These are phyloP conservation scores for Coregonus suidteri DNA, from an alignment of 2,797 vertebrate species.

Conservation along the genomic window DNA sequence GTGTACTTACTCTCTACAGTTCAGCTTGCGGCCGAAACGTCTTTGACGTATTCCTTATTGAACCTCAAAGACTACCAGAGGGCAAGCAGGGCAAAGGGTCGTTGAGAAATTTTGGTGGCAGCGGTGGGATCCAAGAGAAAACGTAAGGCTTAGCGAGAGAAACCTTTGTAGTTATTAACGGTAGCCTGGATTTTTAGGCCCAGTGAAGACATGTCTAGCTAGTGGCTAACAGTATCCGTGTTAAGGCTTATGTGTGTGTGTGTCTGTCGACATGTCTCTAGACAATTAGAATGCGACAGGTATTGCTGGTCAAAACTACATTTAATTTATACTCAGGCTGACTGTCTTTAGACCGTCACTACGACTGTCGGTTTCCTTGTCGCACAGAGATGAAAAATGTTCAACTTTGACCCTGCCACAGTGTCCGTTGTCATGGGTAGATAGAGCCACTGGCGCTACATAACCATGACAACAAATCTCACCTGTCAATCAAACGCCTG, in stretches of 20 bases:
- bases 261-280: no score
- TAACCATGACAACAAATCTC: not conserved
- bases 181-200: not conserved
- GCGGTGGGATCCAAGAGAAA: not conserved
- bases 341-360: no score
- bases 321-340: no score
- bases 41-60: not conserved
- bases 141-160: not conserved
- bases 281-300: no score
- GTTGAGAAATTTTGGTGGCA: not conserved
- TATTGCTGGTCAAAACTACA: no score
- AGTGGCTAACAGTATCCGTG: not conserved
- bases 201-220: not conserved
- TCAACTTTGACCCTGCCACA: no score
- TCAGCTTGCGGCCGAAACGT: not conserved
- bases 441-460: not conserved
- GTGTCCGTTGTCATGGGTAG: no score
- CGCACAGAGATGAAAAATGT: no score
- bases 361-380: no score
- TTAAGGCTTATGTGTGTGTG: not conserved
- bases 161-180: not conserved
- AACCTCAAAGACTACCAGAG: not conserved
- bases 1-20: not conserved
- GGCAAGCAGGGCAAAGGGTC: not conserved
- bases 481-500: no score